These are phyloP conservation scores for Zelostemma sp. DNA, from an alignment of 1,140 invertebrate species.

Conservation along the genomic window DNA sequence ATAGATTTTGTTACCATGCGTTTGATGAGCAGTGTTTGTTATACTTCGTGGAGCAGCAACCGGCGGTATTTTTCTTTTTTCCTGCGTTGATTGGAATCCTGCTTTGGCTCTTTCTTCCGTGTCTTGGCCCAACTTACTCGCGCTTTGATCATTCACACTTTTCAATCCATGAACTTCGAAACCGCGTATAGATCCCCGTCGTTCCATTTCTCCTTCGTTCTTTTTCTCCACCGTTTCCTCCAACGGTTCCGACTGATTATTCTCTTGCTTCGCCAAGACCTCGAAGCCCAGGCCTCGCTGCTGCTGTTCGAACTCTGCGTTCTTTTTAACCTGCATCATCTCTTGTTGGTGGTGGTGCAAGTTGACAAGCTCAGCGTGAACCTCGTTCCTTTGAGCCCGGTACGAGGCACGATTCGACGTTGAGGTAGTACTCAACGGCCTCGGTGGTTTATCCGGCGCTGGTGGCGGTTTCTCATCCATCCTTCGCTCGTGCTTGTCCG, in stretches of 20 bases:
- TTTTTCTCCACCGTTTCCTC: constrained; percentile 19
- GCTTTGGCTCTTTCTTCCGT: constrained; percentile 53
- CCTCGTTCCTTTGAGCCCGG: constrained; percentile 59
- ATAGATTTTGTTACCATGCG: too few relatives aligned
- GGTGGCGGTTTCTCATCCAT: constrained; percentile 64
- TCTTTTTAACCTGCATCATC: constrained; percentile 28
- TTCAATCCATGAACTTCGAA: constrained; percentile 44
- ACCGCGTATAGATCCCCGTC: constrained; percentile 34
- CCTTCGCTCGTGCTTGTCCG: constrained; percentile 62
- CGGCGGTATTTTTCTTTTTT: constrained; percentile 64
- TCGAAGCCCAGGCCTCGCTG: constrained; percentile 30
- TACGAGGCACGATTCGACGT: constrained; percentile 61
- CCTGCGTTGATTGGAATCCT: constrained; percentile 52
- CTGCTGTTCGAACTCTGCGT: constrained; percentile 27
- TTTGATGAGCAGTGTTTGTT: constrained; percentile 55
- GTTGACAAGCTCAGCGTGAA: constrained; percentile 53
- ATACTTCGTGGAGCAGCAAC: constrained; percentile 73
- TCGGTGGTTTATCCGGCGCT: constrained; percentile 74
- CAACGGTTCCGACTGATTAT: constrained; percentile 19
- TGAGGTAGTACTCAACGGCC: constrained; percentile 60
- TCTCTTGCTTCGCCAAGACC: constrained; percentile 14
- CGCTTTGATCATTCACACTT: constrained; percentile 25
- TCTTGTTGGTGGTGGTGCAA: constrained; percentile 41
- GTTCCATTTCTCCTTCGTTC: constrained; percentile 28
- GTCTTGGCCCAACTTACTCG: constrained; percentile 34